Conservation (phyloP, 2,888 invertebrate species). For the Myathropa florea region DNA sequence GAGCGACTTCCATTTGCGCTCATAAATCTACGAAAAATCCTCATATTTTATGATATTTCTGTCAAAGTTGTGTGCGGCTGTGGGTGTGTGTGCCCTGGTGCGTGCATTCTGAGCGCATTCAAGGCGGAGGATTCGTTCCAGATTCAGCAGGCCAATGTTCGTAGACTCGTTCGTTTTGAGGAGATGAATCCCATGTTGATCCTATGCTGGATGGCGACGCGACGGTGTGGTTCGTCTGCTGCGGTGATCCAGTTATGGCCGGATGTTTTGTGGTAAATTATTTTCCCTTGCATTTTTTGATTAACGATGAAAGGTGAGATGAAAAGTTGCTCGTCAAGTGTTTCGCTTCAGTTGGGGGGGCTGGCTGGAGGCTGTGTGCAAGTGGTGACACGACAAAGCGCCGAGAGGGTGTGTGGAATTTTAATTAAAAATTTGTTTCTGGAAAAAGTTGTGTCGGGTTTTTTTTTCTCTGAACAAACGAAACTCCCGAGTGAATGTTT, state of each 20-base stretch:
- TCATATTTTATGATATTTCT: slow-evolving; percentile 70
- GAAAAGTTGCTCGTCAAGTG: slow-evolving; percentile 56
- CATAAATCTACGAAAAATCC: slow-evolving; percentile 70
- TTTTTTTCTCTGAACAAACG: not conserved
- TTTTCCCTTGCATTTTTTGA: slow-evolving; percentile 64
- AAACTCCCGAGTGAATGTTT: not conserved
- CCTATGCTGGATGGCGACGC: not conserved
- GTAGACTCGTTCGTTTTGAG: slow-evolving; percentile 19
- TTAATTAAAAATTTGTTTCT: too few relatives aligned
- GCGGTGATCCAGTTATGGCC: too few relatives aligned
- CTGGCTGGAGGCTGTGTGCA: not conserved
- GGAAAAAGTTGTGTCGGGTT: not conserved
- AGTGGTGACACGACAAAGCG: not conserved
- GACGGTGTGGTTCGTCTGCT: not conserved
- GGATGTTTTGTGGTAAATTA: slow-evolving; percentile 26
- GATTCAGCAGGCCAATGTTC: slow-evolving; percentile 43
- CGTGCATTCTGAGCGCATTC: not conserved
- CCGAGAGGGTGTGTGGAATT: not conserved
- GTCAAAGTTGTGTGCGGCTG: slow-evolving; percentile 43
- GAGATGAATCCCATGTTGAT: not conserved
- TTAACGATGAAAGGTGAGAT: slow-evolving; percentile 67
- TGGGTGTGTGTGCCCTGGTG: not conserved
- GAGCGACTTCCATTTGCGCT: slow-evolving; percentile 44
- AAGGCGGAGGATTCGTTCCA: not conserved
- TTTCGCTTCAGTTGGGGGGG: not conserved